Conservation (phyloP, 2,888 invertebrate species). For the Heliconius erato region DNA sequence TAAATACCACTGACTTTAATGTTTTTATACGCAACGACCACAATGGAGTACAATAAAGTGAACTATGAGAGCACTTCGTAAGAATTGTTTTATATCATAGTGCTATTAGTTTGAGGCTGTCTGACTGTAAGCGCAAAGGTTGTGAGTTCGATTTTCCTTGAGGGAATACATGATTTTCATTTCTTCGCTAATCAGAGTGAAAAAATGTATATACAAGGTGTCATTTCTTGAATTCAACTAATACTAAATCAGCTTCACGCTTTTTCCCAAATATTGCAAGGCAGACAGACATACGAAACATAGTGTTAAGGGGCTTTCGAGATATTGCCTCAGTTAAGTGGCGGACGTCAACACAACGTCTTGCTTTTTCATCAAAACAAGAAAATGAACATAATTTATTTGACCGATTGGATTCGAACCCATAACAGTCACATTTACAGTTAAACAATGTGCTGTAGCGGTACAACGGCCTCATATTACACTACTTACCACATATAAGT, state of each 20-base stretch:
- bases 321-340: background rate
- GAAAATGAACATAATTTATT: background rate
- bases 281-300: background rate
- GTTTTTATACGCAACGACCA: slow-evolving; percentile 13
- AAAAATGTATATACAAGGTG: no score
- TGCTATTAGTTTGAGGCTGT: background rate
- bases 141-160: background rate
- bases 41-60: background rate
- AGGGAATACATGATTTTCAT: no score
- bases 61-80: no score
- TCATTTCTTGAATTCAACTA: no score
- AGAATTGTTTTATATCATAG: slow-evolving; percentile 1
- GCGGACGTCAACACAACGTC: background rate
- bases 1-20: slow-evolving; percentile 20
- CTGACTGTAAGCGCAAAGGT: background rate
- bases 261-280: background rate
- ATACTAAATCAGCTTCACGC: background rate
- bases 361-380: background rate
- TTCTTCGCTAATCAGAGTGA: no score
- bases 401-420: background rate
- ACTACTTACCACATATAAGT: no score
- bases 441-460: background rate
- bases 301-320: background rate
- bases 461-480: no score
- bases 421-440: background rate